phyloP scores from a whole-genome alignment of 2,113 vertebrate species.

The Ophthalmolycus amberensis region DNA sequence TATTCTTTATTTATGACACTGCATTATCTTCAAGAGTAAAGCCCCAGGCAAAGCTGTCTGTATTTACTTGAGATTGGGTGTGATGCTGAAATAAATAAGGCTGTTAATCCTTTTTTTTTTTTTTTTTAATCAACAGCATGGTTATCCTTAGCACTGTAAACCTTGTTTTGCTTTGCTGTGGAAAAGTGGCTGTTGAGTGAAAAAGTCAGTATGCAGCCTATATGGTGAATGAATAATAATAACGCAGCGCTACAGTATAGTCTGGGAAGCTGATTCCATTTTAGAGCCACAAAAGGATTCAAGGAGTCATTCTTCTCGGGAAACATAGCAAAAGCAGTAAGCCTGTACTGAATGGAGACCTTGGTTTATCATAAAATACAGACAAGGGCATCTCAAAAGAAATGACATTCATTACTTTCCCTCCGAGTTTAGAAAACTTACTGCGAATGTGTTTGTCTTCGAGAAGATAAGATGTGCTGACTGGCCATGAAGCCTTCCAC shows the following conservation, averaged over 20 bases:
- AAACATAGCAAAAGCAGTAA: conserved; percentile 39
- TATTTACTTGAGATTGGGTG: conserved; percentile 43
- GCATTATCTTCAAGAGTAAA: conserved; percentile 40
- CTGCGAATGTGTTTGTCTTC: conserved; percentile 10
- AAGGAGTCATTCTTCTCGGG: conserved; percentile 32
- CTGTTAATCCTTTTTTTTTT: conserved; percentile 41
- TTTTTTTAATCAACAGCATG: conserved; percentile 27
- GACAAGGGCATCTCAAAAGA: conserved; percentile 45
- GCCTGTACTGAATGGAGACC: conserved; percentile 22
- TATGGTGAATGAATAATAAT: conserved; percentile 47
- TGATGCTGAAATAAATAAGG: conserved; percentile 48
- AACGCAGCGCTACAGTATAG: conserved; percentile 31
- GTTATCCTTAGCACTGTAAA: conserved; percentile 34
- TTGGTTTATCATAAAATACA: conserved; percentile 49
- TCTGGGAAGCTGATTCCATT: conserved; percentile 51
- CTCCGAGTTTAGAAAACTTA: not conserved
- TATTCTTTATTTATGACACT: conserved; percentile 40
- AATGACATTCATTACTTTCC: conserved; percentile 1
- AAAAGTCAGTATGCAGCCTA: conserved; percentile 19
- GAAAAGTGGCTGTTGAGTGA: conserved; percentile 34
- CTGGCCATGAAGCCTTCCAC: conserved; percentile 55
- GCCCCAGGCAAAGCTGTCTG: conserved; percentile 18
- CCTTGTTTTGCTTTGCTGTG: conserved; percentile 36
- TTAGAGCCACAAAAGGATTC: conserved; percentile 46
- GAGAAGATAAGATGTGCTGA: conserved; percentile 38